Percentiles rank a stretch among this genome's conserved stretches.
phyloP scores from a whole-genome alignment of 2,888 invertebrate genomes.

The Antitype chi region DNA sequence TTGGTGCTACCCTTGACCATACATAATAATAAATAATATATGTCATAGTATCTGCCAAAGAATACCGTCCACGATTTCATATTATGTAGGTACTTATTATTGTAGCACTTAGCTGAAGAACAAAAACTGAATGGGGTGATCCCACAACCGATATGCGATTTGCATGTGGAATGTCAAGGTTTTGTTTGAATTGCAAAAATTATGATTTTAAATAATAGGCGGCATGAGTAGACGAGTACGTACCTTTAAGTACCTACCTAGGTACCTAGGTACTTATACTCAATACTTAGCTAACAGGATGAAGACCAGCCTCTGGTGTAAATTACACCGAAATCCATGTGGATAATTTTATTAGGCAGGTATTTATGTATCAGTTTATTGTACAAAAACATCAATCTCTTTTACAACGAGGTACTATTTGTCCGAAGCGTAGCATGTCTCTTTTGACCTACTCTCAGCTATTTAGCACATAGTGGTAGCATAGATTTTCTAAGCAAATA shows the following conservation, averaged over 20 bases:
- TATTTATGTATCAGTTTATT: not conserved
- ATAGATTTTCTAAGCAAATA: constrained; percentile 58
- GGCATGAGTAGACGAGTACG: not conserved
- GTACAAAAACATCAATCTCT: not conserved
- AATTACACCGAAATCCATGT: constrained; percentile 1
- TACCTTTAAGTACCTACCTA: not conserved
- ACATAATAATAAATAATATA: not conserved
- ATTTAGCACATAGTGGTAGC: constrained; percentile 41
- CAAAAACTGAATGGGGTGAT: not conserved
- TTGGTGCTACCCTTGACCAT: not conserved
- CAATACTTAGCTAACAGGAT: not conserved
- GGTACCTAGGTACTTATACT: not conserved
- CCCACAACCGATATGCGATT: not conserved
- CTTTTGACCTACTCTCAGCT: constrained; percentile 60
- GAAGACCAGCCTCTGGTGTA: not conserved
- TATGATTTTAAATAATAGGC: not conserved
- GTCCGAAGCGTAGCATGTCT: constrained; percentile 34
- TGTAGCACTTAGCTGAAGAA: not conserved
- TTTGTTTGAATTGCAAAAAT: constrained; percentile 2
- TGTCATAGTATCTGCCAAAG: not conserved
- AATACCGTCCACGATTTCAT: not conserved
- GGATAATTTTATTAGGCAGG: not conserved
- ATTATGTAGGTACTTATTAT: no score
- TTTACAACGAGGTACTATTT: not conserved
- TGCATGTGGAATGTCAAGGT: no score